A percentile compares a stretch with the other conserved stretches of the same genome.
These are phyloP conservation scores for Arizona elegans DNA, from an alignment of 2,113 vertebrate species.

Conservation along the genomic window DNA sequence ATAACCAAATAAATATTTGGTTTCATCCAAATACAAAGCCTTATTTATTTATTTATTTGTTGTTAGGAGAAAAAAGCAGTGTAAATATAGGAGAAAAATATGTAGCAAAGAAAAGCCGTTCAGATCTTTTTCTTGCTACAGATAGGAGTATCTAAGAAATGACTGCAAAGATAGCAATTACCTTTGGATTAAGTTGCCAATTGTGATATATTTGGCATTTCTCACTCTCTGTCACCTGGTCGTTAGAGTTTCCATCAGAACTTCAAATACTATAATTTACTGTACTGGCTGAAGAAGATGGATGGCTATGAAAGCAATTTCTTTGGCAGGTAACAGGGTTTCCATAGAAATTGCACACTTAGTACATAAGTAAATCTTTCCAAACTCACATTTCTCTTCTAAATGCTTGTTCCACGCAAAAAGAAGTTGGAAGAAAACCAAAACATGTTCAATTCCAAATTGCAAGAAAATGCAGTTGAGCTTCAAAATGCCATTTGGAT, in stretches of 20 bases:
- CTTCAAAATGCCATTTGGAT: constrained; percentile 53
- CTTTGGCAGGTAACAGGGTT: constrained; percentile 38
- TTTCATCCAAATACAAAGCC: not conserved
- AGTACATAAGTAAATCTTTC: constrained; percentile 41
- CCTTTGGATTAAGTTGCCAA: constrained; percentile 41
- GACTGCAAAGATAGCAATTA: constrained; percentile 36
- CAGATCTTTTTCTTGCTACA: not conserved
- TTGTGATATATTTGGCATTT: constrained; percentile 49
- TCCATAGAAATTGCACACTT: constrained; percentile 54
- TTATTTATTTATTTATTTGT: not conserved
- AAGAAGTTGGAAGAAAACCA: constrained; percentile 30
- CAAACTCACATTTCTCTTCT: constrained; percentile 32
- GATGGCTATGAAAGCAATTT: constrained; percentile 45
- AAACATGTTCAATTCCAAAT: constrained; percentile 35
- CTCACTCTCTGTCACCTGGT: constrained; percentile 37
- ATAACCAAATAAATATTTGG: not conserved
- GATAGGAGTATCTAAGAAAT: not conserved
- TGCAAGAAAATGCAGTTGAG: constrained; percentile 35
- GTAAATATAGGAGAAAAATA: not conserved
- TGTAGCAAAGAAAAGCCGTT: not conserved
- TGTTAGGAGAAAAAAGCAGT: not conserved
- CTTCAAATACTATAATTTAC: constrained; percentile 34
- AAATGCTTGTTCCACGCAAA: constrained; percentile 36
- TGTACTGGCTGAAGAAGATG: constrained; percentile 41
- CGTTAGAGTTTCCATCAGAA: constrained; percentile 49